These are phyloP conservation scores for Lethocerus indicus DNA, from an alignment of 1,140 invertebrate genomes.

Conservation along the genomic window DNA sequence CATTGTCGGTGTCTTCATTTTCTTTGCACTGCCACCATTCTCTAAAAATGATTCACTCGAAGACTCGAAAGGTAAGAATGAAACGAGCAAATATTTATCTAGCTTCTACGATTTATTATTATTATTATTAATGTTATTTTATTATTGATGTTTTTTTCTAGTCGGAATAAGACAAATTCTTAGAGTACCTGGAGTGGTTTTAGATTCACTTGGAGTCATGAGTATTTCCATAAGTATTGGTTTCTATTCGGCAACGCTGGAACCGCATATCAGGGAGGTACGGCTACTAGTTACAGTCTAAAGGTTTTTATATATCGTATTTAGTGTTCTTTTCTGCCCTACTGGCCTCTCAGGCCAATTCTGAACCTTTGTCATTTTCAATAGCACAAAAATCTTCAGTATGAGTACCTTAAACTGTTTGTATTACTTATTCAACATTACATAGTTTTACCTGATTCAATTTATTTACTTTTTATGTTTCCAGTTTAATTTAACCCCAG, in stretches of 20 bases:
- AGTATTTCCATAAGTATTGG: slow-evolving; percentile 28
- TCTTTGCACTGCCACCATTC: slow-evolving; percentile 24
- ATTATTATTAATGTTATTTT: not conserved
- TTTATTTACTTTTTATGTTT: slow-evolving; percentile 9
- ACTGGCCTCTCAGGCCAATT: too few relatives aligned
- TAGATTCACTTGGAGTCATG: slow-evolving; percentile 24
- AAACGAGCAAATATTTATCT: not conserved
- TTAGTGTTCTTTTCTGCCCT: too few relatives aligned
- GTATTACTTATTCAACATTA: too few relatives aligned
- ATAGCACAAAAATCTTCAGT: too few relatives aligned
- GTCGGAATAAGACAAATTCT: slow-evolving; percentile 21
- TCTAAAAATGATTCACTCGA: not conserved
- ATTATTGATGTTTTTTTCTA: slow-evolving; percentile 11
- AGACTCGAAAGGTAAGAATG: not conserved
- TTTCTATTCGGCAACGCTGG: slow-evolving; percentile 30
- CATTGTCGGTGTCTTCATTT: slow-evolving; percentile 27
- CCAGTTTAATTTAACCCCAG: slow-evolving; percentile 32
- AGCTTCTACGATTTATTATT: too few relatives aligned
- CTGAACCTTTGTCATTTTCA: too few relatives aligned
- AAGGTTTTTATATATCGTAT: too few relatives aligned
- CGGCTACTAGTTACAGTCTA: too few relatives aligned
- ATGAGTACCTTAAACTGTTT: too few relatives aligned
- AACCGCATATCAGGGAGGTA: slow-evolving; percentile 32
- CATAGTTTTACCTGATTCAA: not conserved
- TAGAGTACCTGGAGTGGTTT: slow-evolving; percentile 22